A percentile compares a stretch with the other conserved stretches of the same genome.
Evolutionary conservation across 2,888 invertebrate genomes (phyloP).

Genomic region (Nudaria mundana): DNA sequence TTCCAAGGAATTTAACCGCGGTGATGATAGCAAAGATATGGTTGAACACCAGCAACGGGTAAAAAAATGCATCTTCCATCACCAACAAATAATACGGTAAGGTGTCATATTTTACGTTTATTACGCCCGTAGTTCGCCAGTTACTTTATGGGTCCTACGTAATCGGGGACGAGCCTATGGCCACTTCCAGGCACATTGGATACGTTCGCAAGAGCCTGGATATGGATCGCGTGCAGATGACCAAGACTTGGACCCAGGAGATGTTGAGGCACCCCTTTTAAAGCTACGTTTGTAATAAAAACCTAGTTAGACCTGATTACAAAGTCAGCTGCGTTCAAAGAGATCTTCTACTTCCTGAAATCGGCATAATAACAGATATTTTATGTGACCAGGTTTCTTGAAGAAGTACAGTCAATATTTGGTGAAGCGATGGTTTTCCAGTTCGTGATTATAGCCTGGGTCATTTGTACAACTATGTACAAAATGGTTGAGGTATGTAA

Average conservation of each 20-base stretch:
- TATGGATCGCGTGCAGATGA: no score
- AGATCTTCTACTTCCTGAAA: background rate
- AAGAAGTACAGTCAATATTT: slow-evolving; percentile 61
- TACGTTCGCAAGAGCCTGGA: no score
- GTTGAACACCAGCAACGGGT: slow-evolving; percentile 43
- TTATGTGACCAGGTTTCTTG: slow-evolving; percentile 44
- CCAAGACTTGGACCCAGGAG: no score
- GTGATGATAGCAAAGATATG: slow-evolving; percentile 18
- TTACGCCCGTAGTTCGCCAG: background rate
- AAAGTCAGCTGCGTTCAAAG: no score
- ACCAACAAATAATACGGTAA: slow-evolving; percentile 54
- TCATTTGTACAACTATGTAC: slow-evolving; percentile 69
- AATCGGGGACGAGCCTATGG: no score
- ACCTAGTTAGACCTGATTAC: no score
- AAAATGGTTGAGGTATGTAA: slow-evolving; percentile 62
- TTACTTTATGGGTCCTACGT: no score
- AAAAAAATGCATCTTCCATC: slow-evolving; percentile 50
- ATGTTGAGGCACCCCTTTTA: no score
- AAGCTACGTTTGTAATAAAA: no score
- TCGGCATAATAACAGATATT: background rate
- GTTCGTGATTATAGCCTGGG: slow-evolving; percentile 60
- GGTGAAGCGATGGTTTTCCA: slow-evolving; percentile 58
- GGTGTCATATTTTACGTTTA: background rate
- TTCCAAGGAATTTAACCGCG: slow-evolving; percentile 31
- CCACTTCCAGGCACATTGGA: no score